Percentiles rank a stretch among this genome's conserved stretches.
These are phyloP conservation scores for Pyralis farinalis DNA, from an alignment of 2,888 invertebrate genomes.

Conservation along the genomic window DNA sequence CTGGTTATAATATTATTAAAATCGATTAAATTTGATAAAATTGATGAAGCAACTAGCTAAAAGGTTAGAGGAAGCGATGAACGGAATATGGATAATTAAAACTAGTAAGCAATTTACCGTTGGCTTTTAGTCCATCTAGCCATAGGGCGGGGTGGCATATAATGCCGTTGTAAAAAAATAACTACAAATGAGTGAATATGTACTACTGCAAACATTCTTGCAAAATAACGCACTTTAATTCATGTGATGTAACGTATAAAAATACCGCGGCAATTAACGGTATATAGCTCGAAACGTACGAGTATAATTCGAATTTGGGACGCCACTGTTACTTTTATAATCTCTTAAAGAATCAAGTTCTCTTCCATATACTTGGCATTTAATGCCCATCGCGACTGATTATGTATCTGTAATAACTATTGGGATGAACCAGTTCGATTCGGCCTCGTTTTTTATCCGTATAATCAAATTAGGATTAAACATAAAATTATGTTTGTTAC, in stretches of 20 bases:
- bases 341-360: neutral
- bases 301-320: slow-evolving; percentile 1
- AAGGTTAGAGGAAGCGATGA: no score
- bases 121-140: no score
- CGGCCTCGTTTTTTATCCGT: slow-evolving; percentile 1
- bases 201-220: no score
- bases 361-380: slow-evolving; percentile 2
- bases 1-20: no score
- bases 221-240: no score
- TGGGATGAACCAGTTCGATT: slow-evolving; percentile 6
- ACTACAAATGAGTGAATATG: no score
- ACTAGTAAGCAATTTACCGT: no score
- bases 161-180: no score
- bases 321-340: slow-evolving; percentile 3
- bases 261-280: neutral
- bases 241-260: neutral
- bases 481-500: neutral
- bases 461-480: slow-evolving; percentile 5
- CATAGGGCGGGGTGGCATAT: no score
- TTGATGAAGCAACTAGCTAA: no score
- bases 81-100: no score
- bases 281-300: neutral
- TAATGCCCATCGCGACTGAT: slow-evolving; percentile 3
- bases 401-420: slow-evolving; percentile 1
- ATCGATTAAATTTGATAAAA: no score